phyloP scores from a whole-genome alignment of 2,113 vertebrate species.

The Boleophthalmus pectinirostris region DNA sequence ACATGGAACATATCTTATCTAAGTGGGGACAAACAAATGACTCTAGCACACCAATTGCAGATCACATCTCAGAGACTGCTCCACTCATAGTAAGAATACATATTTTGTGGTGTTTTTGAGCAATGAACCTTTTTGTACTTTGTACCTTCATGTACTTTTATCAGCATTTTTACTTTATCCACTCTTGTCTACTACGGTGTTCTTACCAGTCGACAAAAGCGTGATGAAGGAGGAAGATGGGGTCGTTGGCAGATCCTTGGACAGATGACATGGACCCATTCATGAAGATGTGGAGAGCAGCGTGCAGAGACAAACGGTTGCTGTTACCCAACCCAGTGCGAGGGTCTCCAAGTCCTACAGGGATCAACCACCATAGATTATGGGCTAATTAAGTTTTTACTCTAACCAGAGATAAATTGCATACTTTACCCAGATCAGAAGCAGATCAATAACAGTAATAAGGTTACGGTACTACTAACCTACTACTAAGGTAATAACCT shows the following conservation, averaged over 20 bases:
- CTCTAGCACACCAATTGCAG: too few species aligned
- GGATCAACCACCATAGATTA: background rate
- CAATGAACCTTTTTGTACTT: too few species aligned
- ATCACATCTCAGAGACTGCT: too few species aligned
- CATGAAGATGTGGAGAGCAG: constrained; percentile 92
- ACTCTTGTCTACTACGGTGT: constrained; percentile 1
- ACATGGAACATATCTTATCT: too few species aligned
- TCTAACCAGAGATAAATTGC: too few species aligned
- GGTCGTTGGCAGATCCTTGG: constrained; percentile 93
- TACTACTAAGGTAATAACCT: too few species aligned
- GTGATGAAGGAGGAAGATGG: constrained; percentile 92
- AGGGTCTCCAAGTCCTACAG: constrained; percentile 87
- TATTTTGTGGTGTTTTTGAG: too few species aligned
- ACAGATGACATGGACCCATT: constrained; percentile 96
- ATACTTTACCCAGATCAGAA: background rate
- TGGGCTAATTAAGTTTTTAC: background rate
- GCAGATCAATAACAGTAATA: background rate
- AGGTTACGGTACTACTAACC: too few species aligned
- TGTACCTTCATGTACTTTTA: background rate
- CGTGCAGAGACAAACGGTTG: constrained; percentile 80
- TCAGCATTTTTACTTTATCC: background rate
- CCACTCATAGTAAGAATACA: too few species aligned
- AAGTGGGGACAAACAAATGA: too few species aligned
- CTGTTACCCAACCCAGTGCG: constrained; percentile 80
- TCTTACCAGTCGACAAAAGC: constrained; percentile 92